Conservation (phyloP, 2,888 invertebrate species). For the Stenchaetothrips biformis region DNA sequence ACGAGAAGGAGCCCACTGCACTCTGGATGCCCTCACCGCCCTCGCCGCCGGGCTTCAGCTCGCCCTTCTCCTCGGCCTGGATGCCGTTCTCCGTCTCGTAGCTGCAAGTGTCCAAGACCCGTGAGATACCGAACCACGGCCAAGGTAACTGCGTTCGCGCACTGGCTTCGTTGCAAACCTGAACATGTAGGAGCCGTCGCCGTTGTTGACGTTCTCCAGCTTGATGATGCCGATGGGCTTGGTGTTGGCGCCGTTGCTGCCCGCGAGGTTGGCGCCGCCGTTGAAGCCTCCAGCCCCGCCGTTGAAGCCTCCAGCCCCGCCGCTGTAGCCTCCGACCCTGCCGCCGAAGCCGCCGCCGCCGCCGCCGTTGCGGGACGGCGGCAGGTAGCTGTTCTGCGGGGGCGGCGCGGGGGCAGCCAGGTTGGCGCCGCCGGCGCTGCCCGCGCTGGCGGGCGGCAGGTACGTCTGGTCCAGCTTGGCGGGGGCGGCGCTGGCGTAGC, state of each 20-base stretch:
- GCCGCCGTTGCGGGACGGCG: background rate
- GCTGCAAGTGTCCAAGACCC: slow-evolving; percentile 35
- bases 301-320: slow-evolving; percentile 16
- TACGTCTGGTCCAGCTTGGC: slow-evolving; percentile 35
- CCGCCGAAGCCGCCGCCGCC: background rate
- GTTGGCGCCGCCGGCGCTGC: slow-evolving; percentile 35
- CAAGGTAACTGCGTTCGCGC: too few relatives aligned
- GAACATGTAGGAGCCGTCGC: slow-evolving; percentile 19
- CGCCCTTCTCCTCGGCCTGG: slow-evolving; percentile 47
- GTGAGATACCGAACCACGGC: too few relatives aligned
- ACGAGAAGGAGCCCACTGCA: slow-evolving; percentile 70
- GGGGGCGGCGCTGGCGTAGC: slow-evolving; percentile 31
- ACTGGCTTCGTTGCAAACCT: too few relatives aligned
- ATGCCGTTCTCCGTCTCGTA: slow-evolving; percentile 51
- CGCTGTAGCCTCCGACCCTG: background rate
- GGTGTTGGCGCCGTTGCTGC: background rate
- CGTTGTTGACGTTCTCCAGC: slow-evolving; percentile 18
- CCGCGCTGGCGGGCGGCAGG: slow-evolving; percentile 37
- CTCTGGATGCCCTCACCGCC: slow-evolving; percentile 46
- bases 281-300: slow-evolving; percentile 31
- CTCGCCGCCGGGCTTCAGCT: slow-evolving; percentile 54
- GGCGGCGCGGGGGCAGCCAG: slow-evolving; percentile 34
- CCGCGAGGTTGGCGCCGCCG: slow-evolving; percentile 23
- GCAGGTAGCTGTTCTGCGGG: slow-evolving; percentile 27
- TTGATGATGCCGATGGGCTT: slow-evolving; percentile 14